phyloP scores from a whole-genome alignment of 2,113 vertebrate species.

The Microtus pennsylvanicus region DNA sequence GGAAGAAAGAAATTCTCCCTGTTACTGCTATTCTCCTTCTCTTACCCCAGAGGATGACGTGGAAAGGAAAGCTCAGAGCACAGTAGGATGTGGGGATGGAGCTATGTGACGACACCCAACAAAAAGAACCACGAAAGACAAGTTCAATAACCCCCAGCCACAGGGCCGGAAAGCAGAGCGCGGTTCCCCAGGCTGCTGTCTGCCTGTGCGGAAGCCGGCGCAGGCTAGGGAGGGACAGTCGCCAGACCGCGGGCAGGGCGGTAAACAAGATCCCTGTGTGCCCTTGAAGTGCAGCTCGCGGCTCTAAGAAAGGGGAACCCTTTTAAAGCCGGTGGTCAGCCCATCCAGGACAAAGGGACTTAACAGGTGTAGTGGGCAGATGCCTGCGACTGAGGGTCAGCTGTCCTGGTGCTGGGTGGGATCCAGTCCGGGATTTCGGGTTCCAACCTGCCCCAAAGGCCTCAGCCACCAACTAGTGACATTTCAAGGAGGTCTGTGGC shows the following conservation, averaged over 20 bases:
- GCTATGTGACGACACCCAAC: neutral
- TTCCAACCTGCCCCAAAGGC: neutral
- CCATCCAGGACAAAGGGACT: constrained; percentile 50
- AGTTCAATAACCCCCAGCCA: neutral
- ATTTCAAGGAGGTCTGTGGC: constrained; percentile 72
- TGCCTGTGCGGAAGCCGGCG: neutral
- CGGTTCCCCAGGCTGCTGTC: neutral
- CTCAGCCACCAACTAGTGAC: neutral
- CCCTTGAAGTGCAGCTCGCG: constrained; percentile 23
- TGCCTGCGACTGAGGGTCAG: neutral
- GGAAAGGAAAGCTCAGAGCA: neutral
- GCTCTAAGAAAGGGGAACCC: constrained; percentile 5
- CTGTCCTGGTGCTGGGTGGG: rapidly evolving
- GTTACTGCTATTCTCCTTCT: constrained; percentile 6
- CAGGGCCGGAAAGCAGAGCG: neutral
- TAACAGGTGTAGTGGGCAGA: rapidly evolving
- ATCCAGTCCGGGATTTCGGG: neutral
- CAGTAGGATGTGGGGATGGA: rapidly evolving
- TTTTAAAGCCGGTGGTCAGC: neutral
- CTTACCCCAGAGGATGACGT: neutral
- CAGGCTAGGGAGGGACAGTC: neutral
- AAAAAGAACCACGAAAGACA: constrained; percentile 24
- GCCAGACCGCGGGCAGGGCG: neutral
- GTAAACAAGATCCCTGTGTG: constrained; percentile 45
- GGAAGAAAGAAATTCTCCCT: constrained; percentile 26